Conservation (phyloP, 2,888 invertebrate genomes). For the Gryllus longicercus region DNA sequence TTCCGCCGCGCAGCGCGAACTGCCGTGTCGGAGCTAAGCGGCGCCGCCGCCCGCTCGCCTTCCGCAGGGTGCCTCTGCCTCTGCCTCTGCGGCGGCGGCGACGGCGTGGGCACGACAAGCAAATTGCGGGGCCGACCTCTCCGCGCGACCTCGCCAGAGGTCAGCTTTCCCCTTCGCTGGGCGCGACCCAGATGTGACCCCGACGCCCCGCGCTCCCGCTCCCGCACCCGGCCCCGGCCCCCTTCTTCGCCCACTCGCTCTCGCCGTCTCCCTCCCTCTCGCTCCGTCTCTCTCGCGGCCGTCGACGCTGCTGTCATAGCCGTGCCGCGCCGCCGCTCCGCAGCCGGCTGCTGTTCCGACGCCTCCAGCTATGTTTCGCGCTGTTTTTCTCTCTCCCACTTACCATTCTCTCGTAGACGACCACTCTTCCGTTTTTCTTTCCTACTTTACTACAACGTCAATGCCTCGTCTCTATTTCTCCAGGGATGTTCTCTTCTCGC, state of each 20-base stretch:
- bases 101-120: neutral
- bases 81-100: neutral
- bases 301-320: slow-evolving; percentile 24
- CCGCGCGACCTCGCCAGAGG: slow-evolving; percentile 6
- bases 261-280: slow-evolving; percentile 36
- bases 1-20: too few species aligned
- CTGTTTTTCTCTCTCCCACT: neutral
- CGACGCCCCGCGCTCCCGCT: neutral
- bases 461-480: too few species aligned
- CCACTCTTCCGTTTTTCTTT: neutral
- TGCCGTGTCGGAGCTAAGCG: too few species aligned
- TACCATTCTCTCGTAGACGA: too few species aligned
- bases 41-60: too few species aligned
- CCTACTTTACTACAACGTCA: neutral
- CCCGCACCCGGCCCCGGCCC: neutral
- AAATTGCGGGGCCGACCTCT: slow-evolving; percentile 17
- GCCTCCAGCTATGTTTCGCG: neutral
- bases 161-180: slow-evolving; percentile 8
- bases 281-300: slow-evolving; percentile 27
- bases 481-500: too few species aligned
- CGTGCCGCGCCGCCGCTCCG: slow-evolving; percentile 31
- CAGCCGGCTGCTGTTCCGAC: neutral
- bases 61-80: too few species aligned
- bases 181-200: slow-evolving; percentile 17
- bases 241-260: slow-evolving; percentile 40